A percentile compares a stretch with the other conserved stretches of the same genome.
These are phyloP conservation scores for Epinephelus fuscoguttatus DNA, from an alignment of 2,113 vertebrate species.

Conservation along the genomic window DNA sequence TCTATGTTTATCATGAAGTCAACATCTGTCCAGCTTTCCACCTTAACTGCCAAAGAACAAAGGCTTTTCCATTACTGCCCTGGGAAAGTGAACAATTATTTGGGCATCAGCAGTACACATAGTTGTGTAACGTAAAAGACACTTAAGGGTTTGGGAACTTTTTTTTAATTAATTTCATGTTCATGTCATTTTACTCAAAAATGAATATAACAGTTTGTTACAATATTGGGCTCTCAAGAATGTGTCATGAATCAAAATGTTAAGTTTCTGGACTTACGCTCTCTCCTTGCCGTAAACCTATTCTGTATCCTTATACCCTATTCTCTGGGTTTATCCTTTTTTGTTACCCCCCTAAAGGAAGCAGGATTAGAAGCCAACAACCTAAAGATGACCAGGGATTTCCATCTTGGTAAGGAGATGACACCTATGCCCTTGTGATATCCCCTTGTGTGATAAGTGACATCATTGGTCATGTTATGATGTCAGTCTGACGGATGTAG, in stretches of 20 bases:
- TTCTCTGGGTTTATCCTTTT: not conserved
- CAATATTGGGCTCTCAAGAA: not conserved
- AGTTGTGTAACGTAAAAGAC: conserved; percentile 60
- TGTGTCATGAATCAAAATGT: not conserved
- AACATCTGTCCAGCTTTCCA: conserved; percentile 81
- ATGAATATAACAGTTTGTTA: not conserved
- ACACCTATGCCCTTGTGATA: conserved; percentile 57
- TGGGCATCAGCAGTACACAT: conserved; percentile 59
- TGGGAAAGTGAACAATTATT: conserved; percentile 80
- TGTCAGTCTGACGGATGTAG: conserved; percentile 60
- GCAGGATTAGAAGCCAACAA: conserved; percentile 9
- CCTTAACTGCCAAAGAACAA: conserved; percentile 80
- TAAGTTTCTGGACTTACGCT: not conserved
- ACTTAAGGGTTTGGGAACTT: conserved; percentile 52
- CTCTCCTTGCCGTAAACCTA: not conserved
- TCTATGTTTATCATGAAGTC: conserved; percentile 71
- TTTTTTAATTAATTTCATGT: conserved; percentile 39
- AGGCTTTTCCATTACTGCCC: conserved; percentile 78
- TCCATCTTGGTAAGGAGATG: conserved; percentile 44
- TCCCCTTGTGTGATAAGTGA: conserved; percentile 58
- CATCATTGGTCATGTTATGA: conserved; percentile 42
- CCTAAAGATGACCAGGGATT: conserved; percentile 35
- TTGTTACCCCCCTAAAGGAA: not conserved
- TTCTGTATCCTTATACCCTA: not conserved
- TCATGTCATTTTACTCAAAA: conserved; percentile 9